Evolutionary conservation across 2,888 invertebrate species (phyloP), one percentile per base, ranked within the genome.

Genomic region (Dolichomitus sp.): DNA sequence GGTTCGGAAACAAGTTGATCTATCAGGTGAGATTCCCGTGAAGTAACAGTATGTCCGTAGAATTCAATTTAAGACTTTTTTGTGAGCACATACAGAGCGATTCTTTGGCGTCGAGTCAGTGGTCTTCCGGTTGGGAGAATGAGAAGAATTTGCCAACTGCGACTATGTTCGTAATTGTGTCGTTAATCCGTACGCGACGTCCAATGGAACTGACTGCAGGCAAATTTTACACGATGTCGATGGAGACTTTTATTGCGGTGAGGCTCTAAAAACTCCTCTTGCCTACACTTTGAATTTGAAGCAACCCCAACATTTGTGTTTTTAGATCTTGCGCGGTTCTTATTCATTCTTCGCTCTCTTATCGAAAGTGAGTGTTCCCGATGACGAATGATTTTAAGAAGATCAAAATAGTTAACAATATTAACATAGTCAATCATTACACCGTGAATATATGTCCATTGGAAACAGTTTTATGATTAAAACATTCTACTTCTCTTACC

Each of bases 1-100:
- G 90, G 91, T 40, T 87, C 45, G 91, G 90, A 17, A 91, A 91
- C 65, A 88, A 90, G 70, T 52, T 91, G 69, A 87, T 81, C 14
- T 79, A 88, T 45, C 86, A 90, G 86, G 91, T 89, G 63, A 87
- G 84, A 33, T 17, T 9, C 9, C 23, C 14, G 12, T 5, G 27
- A 5, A 9, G 17, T 17, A 11, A 45, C n/a, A 14, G 40, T 65
- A 50, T 4, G 17, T 27, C 42, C 33, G 30, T 30, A 27, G 37
- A 23, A 19, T 70, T 70, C 37, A 19, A 66, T 48, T 73, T 23
- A n/a, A 37, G 23, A 19, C 9, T 59, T 42, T 50, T 65, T 45
- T n/a, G 19, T 54, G 30, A 45, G n/a, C 50, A 48, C 7, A 17
- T 9, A 33, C 30, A 86, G 86, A 84, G 84, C 42, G 76, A 79